These are phyloP conservation scores for Lathamus discolor DNA, from an alignment of 2,113 vertebrate species.

Conservation along the genomic window DNA sequence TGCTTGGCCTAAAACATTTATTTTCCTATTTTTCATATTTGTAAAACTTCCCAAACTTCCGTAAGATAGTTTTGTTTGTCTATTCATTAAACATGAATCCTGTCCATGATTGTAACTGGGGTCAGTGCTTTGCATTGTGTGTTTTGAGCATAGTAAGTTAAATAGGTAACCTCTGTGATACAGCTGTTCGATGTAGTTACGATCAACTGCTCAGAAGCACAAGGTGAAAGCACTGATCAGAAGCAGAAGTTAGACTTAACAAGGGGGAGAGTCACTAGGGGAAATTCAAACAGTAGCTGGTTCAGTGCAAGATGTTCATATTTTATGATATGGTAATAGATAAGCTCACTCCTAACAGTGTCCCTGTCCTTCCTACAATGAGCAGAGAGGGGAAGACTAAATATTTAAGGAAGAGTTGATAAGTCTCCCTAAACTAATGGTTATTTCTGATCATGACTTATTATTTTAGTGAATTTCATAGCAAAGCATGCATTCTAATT, in stretches of 20 bases:
- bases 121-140: not conserved
- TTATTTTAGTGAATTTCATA: not conserved
- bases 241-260: not conserved
- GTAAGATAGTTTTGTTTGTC: not conserved
- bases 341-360: not conserved
- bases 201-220: not conserved
- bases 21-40: not conserved
- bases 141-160: not conserved
- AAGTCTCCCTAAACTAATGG: not conserved
- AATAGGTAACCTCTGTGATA: not conserved
- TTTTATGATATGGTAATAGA: not conserved
- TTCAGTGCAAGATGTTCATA: not conserved
- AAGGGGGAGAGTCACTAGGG: not conserved
- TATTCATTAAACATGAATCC: not conserved
- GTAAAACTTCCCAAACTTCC: not conserved
- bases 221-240: not conserved
- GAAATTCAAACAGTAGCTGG: not conserved
- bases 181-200: not conserved
- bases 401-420: not conserved
- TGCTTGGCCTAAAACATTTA: not conserved
- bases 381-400: not conserved
- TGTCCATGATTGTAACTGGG: not conserved
- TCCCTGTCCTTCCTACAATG: not conserved
- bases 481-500: not conserved
- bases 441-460: not conserved